Evolutionary conservation across 2,888 invertebrate species (phyloP).

Genomic region (Polyommatus iphigenia): DNA sequence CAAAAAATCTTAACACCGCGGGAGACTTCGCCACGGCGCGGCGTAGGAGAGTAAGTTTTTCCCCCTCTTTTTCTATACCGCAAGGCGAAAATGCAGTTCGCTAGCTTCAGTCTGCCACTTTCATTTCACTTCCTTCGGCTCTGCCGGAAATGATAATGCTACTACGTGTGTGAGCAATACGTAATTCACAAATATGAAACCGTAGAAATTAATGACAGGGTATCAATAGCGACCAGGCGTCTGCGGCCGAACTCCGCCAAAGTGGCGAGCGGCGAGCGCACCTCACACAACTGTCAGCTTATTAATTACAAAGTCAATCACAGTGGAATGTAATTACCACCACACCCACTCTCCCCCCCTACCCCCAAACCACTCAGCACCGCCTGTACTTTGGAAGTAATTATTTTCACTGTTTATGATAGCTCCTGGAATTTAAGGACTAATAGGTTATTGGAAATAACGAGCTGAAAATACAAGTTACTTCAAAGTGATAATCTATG

Average conservation of each 20-base stretch:
- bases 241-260: neutral
- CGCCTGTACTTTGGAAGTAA: neutral
- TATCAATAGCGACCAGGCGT: neutral
- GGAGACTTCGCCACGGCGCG: too few species aligned
- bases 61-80: too few species aligned
- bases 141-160: too few species aligned
- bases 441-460: neutral
- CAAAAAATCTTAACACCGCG: too few species aligned
- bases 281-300: neutral
- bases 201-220: neutral
- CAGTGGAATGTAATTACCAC: neutral
- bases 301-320: constrained; percentile 14
- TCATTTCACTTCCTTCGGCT: too few species aligned
- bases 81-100: too few species aligned
- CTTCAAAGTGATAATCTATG: too few species aligned
- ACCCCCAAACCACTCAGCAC: neutral
- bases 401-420: constrained; percentile 7
- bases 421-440: neutral
- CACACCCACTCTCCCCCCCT: neutral
- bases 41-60: too few species aligned
- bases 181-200: neutral
- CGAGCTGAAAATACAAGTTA: neutral
- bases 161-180: too few species aligned
- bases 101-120: too few species aligned
- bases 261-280: neutral